A percentile compares a stretch with the other conserved stretches of the same genome.
phyloP scores from a whole-genome alignment of 2,797 vertebrate genomes.

The Clamator glandarius region DNA sequence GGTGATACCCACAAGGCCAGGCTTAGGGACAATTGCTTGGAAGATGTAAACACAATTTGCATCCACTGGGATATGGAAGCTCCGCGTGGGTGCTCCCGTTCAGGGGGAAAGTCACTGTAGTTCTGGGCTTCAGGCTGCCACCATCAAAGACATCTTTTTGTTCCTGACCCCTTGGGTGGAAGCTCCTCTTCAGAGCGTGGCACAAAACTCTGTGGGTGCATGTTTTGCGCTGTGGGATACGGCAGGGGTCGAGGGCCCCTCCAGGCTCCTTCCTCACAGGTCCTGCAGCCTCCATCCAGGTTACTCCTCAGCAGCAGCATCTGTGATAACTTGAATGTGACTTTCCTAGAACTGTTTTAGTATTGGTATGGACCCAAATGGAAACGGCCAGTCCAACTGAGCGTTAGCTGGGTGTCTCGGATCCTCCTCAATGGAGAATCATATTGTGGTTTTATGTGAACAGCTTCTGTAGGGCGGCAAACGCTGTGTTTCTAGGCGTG shows the following conservation, averaged over 20 bases:
- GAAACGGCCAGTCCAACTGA: not conserved
- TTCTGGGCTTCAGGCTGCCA: not conserved
- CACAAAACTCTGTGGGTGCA: not conserved
- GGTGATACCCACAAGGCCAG: not conserved
- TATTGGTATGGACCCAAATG: rapidly evolving
- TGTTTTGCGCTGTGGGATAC: rapidly evolving
- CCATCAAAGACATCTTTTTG: not conserved
- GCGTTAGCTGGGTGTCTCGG: not conserved
- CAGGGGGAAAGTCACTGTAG: not conserved
- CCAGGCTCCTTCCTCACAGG: not conserved
- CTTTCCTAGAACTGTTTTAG: not conserved
- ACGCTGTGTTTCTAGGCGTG: rapidly evolving
- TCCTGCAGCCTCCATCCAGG: not conserved
- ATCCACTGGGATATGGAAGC: not conserved
- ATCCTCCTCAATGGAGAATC: not conserved
- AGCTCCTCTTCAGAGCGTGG: not conserved
- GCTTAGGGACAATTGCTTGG: not conserved
- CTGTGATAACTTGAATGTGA: rapidly evolving
- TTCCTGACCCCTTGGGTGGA: not conserved
- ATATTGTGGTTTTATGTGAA: rapidly evolving
- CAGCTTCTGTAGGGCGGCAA: not conserved
- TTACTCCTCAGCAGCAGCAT: not conserved
- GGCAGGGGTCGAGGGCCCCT: not conserved
- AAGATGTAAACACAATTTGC: constrained; percentile 11
- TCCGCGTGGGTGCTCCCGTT: constrained; percentile 1